Evolutionary conservation across 2,888 invertebrate species (phyloP).

Genomic region (Merodon equestris): DNA sequence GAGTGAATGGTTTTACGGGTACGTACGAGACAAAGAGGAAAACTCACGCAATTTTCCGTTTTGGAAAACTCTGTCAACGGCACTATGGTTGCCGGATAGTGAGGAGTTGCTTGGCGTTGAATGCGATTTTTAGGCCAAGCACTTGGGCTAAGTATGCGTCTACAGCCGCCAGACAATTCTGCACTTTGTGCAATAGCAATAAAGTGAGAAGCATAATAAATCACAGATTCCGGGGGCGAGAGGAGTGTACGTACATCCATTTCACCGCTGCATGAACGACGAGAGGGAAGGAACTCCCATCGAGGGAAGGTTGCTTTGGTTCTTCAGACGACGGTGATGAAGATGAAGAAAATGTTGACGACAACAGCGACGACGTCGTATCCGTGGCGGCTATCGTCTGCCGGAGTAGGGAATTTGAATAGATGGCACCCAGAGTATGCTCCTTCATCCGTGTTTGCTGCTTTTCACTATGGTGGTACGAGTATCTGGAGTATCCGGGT

Average conservation of each 20-base stretch:
- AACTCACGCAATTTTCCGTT: constrained; percentile 54
- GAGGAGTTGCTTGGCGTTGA: constrained; percentile 42
- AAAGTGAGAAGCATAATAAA: constrained; percentile 62
- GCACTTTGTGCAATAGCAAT: constrained; percentile 55
- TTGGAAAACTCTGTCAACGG: constrained; percentile 48
- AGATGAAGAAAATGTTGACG: constrained; percentile 51
- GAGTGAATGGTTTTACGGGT: constrained; percentile 9
- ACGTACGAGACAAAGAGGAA: constrained; percentile 41
- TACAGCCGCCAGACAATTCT: constrained; percentile 30
- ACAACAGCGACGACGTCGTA: constrained; percentile 19
- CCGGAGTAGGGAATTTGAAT: constrained; percentile 24
- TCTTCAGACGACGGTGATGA: constrained; percentile 54
- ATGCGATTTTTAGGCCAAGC: constrained; percentile 66
- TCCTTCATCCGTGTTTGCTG: constrained; percentile 11
- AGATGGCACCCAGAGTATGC: constrained; percentile 46
- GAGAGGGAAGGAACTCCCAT: constrained; percentile 38
- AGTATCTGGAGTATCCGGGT: constrained; percentile 53
- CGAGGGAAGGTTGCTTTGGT: neutral
- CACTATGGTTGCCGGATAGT: constrained; percentile 4
- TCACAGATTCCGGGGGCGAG: constrained; percentile 38
- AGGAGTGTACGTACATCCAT: constrained; percentile 19
- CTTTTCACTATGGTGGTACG: constrained; percentile 28
- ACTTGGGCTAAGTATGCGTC: constrained; percentile 9
- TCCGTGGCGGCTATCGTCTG: constrained; percentile 58
- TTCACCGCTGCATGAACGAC: too few species aligned